Evolutionary conservation across 2,888 invertebrate genomes (phyloP), one percentile per base, ranked within the genome.

Genomic region (Entomobrya proxima): DNA sequence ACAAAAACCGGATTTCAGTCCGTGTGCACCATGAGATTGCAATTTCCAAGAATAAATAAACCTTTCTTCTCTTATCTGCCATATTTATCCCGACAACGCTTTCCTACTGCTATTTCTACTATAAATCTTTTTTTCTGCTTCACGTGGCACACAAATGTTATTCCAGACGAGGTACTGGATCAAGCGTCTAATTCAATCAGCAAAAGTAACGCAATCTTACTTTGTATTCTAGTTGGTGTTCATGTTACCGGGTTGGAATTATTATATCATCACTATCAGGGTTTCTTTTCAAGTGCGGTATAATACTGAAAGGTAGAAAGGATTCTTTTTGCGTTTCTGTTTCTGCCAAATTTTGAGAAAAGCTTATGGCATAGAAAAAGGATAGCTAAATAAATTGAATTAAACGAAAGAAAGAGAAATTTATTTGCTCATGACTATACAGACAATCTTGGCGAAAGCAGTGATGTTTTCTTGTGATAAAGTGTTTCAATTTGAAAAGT

Each of bases 321-420:
- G 27, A 55, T 55, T 4, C 27, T 21, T 55, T 40, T 15, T 55
- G 9, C 21, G 2, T 55, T 18, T 55, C 55, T 9, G 15, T 30
- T 61, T 30, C 61, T 61, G 61, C 61, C 61, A 61, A 61, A 61
- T 61, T 61, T 61, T 32, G 4, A 9, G 15, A 61, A 30, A 61
- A 32, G n/a, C 61, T 15, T 9, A 30, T 61, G 61, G 30, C n/a
- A n/a, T 61, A 30, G 61, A 30, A 4, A 6, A 61, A 3, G 32
- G 13, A n/a, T n/a, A n/a, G n/a, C n/a, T n/a, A n/a, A n/a, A n/a
- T 15, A n/a, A 61, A 61, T 61, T 61, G 61, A 61, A 61, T 61
- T 61, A 32, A 61, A 30, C 6, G 32, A 6, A 4, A 32, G 32
- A 32, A 61, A 5, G 32, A 2, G 15, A 61, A 32, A 32, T 32